These are phyloP conservation scores for Ectemnius cavifrons DNA, from an alignment of 2,888 invertebrate genomes.

Conservation along the genomic window DNA sequence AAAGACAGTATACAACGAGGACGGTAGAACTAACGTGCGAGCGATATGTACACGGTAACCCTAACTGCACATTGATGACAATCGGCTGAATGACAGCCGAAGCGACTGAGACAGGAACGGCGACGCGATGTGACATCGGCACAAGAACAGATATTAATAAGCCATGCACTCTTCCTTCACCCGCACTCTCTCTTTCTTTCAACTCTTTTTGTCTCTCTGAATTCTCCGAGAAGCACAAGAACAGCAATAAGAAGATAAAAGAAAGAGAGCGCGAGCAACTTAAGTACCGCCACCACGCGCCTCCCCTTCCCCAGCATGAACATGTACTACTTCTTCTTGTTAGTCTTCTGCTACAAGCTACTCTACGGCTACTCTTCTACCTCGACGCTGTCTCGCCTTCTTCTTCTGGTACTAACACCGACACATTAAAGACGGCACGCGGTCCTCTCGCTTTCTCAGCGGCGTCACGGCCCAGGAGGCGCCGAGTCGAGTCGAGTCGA, in stretches of 20 bases:
- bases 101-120: conserved; percentile 26
- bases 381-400: conserved; percentile 34
- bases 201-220: background rate
- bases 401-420: conserved; percentile 47
- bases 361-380: conserved; percentile 12
- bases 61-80: conserved; percentile 3
- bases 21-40: background rate
- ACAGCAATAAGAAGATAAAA: conserved; percentile 26
- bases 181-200: conserved; percentile 29
- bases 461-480: conserved; percentile 23
- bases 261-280: conserved; percentile 27
- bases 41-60: background rate
- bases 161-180: conserved; percentile 34
- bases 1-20: conserved; percentile 12
- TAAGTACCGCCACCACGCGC: conserved; percentile 49
- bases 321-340: conserved; percentile 16
- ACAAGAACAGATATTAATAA: background rate
- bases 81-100: conserved; percentile 19
- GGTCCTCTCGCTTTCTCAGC: conserved; percentile 35
- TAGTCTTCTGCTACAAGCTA: conserved; percentile 14
- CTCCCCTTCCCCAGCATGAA: conserved; percentile 42
- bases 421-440: conserved; percentile 21
- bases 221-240: background rate
- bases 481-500: conserved; percentile 26
- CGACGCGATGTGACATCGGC: conserved; percentile 1